These are phyloP conservation scores for Apamea crenata DNA, from an alignment of 2,888 invertebrate species.

Conservation along the genomic window DNA sequence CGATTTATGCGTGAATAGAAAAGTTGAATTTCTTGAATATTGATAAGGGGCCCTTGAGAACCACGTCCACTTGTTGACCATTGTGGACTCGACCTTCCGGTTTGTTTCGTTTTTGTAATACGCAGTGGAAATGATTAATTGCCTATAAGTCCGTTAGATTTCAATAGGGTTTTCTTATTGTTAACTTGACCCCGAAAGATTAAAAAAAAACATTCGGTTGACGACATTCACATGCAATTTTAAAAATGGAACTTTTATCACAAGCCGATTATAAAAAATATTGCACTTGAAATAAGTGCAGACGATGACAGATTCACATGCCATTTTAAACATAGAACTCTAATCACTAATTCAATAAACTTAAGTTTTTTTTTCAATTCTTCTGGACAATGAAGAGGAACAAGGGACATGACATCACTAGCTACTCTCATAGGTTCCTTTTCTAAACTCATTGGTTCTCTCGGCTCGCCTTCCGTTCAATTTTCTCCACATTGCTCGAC, in stretches of 20 bases:
- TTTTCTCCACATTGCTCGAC: conserved; percentile 36
- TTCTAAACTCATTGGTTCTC: conserved; percentile 27
- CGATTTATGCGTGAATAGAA: conserved; percentile 79
- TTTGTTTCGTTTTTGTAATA: conserved; percentile 67
- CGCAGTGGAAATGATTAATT: conserved; percentile 64
- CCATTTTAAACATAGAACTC: conserved; percentile 7
- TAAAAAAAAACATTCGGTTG: conserved; percentile 4
- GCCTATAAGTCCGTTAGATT: conserved; percentile 63
- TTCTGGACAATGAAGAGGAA: not conserved
- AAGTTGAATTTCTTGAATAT: conserved; percentile 89
- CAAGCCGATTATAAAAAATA: conserved; percentile 16
- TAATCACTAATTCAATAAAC: not conserved
- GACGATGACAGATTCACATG: conserved; percentile 3
- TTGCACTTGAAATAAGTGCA: not conserved
- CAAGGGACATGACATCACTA: not conserved
- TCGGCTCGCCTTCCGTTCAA: conserved; percentile 46
- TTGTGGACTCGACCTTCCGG: conserved; percentile 81
- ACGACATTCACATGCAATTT: conserved; percentile 14
- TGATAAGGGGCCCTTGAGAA: conserved; percentile 84
- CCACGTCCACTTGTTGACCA: conserved; percentile 82
- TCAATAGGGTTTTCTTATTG: conserved; percentile 54
- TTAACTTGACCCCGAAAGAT: conserved; percentile 29
- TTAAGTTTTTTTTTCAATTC: not conserved
- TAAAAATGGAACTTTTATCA: conserved; percentile 7
- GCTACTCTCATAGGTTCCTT: conserved; percentile 6